Evolutionary conservation across 2,113 vertebrate genomes (phyloP).

Genomic region (Corythaeola cristata): DNA sequence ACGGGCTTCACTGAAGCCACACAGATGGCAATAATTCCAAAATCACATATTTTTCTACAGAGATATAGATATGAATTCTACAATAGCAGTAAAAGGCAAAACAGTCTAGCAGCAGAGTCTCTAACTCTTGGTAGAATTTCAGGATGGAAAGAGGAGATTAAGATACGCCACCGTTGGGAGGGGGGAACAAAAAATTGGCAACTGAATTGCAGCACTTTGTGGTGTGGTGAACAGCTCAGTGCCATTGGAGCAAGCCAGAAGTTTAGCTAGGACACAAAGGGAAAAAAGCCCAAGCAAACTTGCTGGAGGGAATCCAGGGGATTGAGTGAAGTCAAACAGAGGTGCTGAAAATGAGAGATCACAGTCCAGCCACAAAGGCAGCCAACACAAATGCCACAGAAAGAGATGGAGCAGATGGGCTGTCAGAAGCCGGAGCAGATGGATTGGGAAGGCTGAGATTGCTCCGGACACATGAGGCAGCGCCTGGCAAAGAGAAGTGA

Average conservation of each 20-base stretch:
- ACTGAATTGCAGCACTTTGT: not conserved
- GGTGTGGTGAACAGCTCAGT: not conserved
- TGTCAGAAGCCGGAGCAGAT: not conserved
- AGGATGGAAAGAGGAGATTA: not conserved
- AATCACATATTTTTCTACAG: not conserved
- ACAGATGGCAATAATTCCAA: not conserved
- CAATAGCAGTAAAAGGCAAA: not conserved
- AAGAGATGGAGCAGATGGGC: not conserved
- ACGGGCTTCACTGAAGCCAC: not conserved
- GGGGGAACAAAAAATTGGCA: not conserved
- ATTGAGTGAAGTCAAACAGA: not conserved
- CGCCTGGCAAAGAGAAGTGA: not conserved
- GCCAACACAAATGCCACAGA: not conserved
- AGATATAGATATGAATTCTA: not conserved
- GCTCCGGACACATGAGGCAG: not conserved
- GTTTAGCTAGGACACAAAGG: not conserved
- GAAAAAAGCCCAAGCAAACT: not conserved
- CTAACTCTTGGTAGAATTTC: not conserved
- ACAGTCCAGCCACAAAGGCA: not conserved
- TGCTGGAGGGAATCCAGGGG: not conserved
- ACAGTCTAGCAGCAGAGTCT: not conserved
- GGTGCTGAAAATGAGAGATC: not conserved
- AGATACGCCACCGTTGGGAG: not conserved
- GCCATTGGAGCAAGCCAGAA: not conserved
- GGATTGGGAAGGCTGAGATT: not conserved